Evolutionary conservation across 2,888 invertebrate species (phyloP).

Genomic region (Vandiemenella viatica): DNA sequence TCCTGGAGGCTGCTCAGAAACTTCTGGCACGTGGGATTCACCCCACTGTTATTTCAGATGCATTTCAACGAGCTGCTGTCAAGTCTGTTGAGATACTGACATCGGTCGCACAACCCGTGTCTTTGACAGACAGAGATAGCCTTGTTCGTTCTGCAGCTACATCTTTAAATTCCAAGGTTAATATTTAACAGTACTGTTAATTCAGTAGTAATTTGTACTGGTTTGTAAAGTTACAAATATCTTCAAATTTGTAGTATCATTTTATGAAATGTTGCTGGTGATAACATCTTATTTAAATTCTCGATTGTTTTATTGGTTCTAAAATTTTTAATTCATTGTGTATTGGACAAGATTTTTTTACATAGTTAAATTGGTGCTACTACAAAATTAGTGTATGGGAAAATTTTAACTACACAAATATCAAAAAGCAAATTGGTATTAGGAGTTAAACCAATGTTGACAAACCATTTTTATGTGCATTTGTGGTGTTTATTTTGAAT

Average conservation of each 20-base stretch:
- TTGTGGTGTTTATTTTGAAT: no score
- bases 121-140: constrained; percentile 71
- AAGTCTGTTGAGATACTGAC: constrained; percentile 64
- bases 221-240: neutral
- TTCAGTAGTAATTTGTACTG: neutral
- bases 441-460: no score
- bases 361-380: no score
- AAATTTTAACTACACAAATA: no score
- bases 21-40: constrained; percentile 88
- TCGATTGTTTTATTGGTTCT: no score
- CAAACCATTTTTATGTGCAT: no score
- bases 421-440: no score
- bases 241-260: no score
- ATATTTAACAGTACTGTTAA: neutral
- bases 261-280: neutral
- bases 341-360: no score
- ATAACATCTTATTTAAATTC: no score
- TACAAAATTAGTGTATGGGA: no score
- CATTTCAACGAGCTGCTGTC: constrained; percentile 76
- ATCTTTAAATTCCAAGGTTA: constrained; percentile 85
- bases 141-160: constrained; percentile 93
- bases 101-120: constrained; percentile 72
- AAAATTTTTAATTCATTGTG: no score
- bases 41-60: constrained; percentile 92
- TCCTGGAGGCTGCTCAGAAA: constrained; percentile 88